Evolutionary conservation across 1,140 invertebrate genomes (phyloP), one percentile per base, ranked within the genome.

Genomic region (Apis florea): DNA sequence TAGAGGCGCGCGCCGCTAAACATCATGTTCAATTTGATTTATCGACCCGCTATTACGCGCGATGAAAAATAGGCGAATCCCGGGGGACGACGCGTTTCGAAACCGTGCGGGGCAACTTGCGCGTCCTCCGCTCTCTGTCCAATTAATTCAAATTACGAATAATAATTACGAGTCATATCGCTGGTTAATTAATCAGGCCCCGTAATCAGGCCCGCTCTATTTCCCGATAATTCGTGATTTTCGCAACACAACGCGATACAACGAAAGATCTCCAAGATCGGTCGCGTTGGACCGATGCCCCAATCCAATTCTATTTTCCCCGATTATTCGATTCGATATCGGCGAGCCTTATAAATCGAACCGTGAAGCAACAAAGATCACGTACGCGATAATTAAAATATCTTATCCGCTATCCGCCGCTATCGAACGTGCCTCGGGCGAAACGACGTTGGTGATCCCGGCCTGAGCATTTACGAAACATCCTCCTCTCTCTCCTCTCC

Each of bases 11-110:
- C 76, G 53, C 82, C 74, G 85, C 89, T 85, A 1, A 89, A 91
- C 89, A 90, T 90, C 89, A 85, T 89, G 88, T 90, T 90, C 89
- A 88, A 91, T 90, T 89, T 91, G 90, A 92, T 92, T 92, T 92
- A 92, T 91, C 79, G 88, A 51, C n/a, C n/a, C 68, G 86, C 87
- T 89, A 91, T 90, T 91, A 90, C 83, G 77, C 58, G 83, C 73
- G 84, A 86, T 90, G 90, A 91, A 92, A 92, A 91, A 92, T 91
- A 90, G 88, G 83, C 85, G 83, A 90, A 90, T 87, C 90, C 89
- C 63, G 79, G 83, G 69, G 72, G 79, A 59, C 53, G 53, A 63
- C 31, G 61, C 54, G 79, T 66, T 71, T 69, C 79, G 79, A 81
- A 81, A 70, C 66, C 74, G 63, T 82, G 70, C 72, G 24, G 58